Base-by-base conservation (phyloP, 2,113 vertebrate genomes). In the Oceanodroma tethys region DNA sequence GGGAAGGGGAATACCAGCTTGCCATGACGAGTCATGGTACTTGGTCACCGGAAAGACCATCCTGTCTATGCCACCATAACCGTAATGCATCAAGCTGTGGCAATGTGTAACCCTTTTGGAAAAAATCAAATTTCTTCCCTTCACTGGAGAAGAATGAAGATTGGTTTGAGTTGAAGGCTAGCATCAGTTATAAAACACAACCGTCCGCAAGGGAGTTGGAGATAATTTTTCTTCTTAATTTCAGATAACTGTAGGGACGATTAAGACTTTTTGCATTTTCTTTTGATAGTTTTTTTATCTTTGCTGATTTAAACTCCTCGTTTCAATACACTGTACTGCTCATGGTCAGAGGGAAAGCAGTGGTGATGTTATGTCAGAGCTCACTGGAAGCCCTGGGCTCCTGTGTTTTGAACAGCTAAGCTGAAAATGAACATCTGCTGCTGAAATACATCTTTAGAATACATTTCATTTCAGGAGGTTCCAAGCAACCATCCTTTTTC, bases 341-440 rank as follows among this genome's bases (percentile, higher is more conserved):
- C 55, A 32, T 19, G 65, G 36, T 34, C 29, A 67, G 68, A 60
- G 50, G 47, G 21, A 72, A 60, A 52, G 38, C 27, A 78, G 36
- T 21, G 30, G 15, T 50, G 18, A 16, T 84, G 50, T 21, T 50
- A 32, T 38, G 55, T 42, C 42, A 92, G 58, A 59, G 25, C 26
- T 86, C 7, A 2, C 30, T 80, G 71, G 68, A 60, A 82, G 36
- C 10, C 34, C 43, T 25, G 19, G 34, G 8, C 60, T 81, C 59
- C 59, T 76, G 29, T n/a, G n/a, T 67, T 93, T 78, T 30, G 26
- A 80, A 42, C 26, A 81, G 48, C 59, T 80, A 58, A 36, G 11
- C n/a, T 83, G 38, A 95, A 90, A 94, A 91, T 13, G 12, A 93
- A 88, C 73, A 81, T 66, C 60, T 95, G 60, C 63, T 85, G 58